These are phyloP conservation scores for Eurypyga helias DNA, from an alignment of 2,113 vertebrate species.

Conservation along the genomic window DNA sequence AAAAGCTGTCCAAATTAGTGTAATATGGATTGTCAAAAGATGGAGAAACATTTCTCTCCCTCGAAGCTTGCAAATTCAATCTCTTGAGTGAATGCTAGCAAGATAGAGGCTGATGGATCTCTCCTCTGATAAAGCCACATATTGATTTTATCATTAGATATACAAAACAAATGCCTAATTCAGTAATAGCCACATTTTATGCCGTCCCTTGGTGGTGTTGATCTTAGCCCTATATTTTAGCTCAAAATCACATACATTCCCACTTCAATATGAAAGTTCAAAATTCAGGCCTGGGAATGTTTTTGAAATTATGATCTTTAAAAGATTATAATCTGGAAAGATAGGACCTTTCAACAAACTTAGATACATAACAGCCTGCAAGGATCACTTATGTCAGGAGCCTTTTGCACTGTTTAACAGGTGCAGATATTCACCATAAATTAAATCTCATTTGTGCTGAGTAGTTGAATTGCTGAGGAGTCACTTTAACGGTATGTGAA, in stretches of 20 bases:
- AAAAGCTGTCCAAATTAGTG: constrained; percentile 8
- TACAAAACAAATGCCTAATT: constrained; percentile 30
- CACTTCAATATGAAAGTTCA: background rate
- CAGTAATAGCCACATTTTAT: background rate
- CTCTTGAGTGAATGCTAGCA: constrained; percentile 10
- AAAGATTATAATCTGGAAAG: background rate
- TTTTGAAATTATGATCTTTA: background rate
- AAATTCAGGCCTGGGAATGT: background rate
- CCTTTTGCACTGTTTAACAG: constrained; percentile 18
- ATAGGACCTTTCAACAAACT: background rate
- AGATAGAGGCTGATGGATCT: background rate
- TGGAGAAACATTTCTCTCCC: background rate
- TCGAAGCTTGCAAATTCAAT: constrained; percentile 22
- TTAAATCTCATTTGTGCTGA: constrained; percentile 26
- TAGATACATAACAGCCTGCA: background rate
- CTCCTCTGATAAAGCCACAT: background rate
- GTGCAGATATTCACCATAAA: constrained; percentile 35
- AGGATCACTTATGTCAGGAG: background rate
- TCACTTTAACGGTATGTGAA: constrained; percentile 22
- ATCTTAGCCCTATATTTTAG: background rate
- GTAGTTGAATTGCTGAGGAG: constrained; percentile 25
- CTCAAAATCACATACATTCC: background rate
- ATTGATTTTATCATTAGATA: constrained; percentile 55
- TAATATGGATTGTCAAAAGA: constrained; percentile 43
- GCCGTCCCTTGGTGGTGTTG: background rate